A percentile compares a stretch with the other conserved stretches of the same genome.
Evolutionary conservation across 1,140 invertebrate genomes (phyloP).

Genomic region (Bombus superbus): DNA sequence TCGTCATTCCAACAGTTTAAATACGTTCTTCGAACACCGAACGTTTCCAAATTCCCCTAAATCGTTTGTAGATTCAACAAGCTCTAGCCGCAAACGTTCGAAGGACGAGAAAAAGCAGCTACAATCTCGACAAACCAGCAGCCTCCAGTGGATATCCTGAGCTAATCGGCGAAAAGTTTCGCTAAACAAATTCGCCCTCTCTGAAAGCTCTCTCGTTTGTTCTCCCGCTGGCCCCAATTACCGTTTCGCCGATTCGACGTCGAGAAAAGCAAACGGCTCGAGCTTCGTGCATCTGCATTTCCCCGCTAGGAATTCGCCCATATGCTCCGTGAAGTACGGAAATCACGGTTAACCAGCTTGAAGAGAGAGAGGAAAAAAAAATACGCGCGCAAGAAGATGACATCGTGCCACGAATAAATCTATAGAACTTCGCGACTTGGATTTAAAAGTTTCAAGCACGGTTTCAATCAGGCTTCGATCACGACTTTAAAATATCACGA

Average conservation of each 20-base stretch:
- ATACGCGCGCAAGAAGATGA: not conserved
- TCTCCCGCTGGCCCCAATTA: conserved; percentile 31
- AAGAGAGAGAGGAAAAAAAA: not conserved
- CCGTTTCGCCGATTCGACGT: conserved; percentile 7
- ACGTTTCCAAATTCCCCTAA: not conserved
- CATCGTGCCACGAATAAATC: no score
- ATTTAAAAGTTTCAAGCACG: no score
- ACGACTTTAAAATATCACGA: no score
- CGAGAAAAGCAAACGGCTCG: conserved; percentile 8
- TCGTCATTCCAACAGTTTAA: not conserved
- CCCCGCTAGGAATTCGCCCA: conserved; percentile 12
- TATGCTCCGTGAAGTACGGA: not conserved
- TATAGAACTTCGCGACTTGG: no score
- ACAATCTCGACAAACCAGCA: not conserved
- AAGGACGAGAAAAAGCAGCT: not conserved
- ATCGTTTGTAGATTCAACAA: conserved; percentile 4
- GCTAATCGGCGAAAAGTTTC: conserved; percentile 44
- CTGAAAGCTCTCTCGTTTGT: conserved; percentile 17
- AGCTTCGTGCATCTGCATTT: not conserved
- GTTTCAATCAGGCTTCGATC: no score
- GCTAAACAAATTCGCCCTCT: conserved; percentile 31
- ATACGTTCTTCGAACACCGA: not conserved
- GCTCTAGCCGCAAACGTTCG: not conserved
- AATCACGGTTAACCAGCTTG: not conserved
- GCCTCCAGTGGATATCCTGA: not conserved